phyloP scores from a whole-genome alignment of 2,888 invertebrate genomes.

The Ophraella communa region DNA sequence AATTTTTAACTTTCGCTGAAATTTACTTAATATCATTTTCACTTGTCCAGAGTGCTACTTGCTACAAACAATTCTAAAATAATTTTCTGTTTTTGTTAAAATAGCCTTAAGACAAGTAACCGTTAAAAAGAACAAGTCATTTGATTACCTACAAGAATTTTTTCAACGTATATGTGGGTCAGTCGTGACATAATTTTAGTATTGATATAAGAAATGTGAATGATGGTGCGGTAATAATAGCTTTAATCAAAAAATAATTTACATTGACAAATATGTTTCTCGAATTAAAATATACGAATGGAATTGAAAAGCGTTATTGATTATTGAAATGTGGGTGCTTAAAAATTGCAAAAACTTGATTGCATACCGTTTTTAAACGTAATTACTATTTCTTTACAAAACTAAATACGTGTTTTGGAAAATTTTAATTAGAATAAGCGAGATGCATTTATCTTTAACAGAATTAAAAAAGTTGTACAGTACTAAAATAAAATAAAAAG shows the following conservation, averaged over 20 bases:
- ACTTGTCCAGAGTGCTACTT: background rate
- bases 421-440: background rate
- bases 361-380: background rate
- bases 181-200: constrained; percentile 1
- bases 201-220: constrained; percentile 1
- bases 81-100: background rate
- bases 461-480: no score
- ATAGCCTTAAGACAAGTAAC: background rate
- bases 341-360: background rate
- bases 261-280: background rate
- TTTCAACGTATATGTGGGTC: background rate
- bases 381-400: background rate
- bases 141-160: background rate
- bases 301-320: background rate
- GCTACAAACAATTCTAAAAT: background rate
- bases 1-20: background rate
- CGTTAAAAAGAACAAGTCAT: background rate
- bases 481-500: no score
- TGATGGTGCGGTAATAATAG: background rate
- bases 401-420: background rate
- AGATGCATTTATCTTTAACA: no score
- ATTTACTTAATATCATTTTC: background rate
- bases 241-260: constrained; percentile 5
- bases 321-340: background rate
- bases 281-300: constrained; percentile 1